Evolutionary conservation across 2,888 invertebrate species (phyloP).

Genomic region (Pristionchus mayeri): DNA sequence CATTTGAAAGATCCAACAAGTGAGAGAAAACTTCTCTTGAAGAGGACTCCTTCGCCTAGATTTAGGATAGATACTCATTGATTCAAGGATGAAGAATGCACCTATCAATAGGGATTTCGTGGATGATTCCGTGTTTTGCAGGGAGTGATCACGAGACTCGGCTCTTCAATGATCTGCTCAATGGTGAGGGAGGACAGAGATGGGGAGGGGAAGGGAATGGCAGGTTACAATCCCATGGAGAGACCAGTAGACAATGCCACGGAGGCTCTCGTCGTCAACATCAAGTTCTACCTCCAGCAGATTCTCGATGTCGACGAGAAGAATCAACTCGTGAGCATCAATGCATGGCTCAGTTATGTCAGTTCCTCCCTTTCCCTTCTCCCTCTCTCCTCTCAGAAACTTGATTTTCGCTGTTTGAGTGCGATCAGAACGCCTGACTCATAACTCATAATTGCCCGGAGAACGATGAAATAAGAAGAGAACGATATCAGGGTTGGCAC

Average conservation of each 20-base stretch:
- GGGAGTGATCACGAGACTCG: constrained; percentile 28
- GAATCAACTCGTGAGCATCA: constrained; percentile 70
- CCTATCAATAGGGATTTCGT: too few relatives aligned
- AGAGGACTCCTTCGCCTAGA: too few relatives aligned
- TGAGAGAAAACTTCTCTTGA: too few relatives aligned
- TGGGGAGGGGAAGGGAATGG: neutral
- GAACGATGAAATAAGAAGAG: too few relatives aligned
- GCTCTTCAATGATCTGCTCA: constrained; percentile 40
- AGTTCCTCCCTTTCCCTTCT: constrained; percentile 46
- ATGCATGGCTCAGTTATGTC: constrained; percentile 72
- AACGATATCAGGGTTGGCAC: constrained; percentile 59
- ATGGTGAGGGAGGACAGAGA: neutral
- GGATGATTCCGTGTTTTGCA: neutral
- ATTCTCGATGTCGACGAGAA: constrained; percentile 78
- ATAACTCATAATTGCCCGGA: neutral
- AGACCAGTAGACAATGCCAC: constrained; percentile 78
- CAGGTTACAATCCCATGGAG: constrained; percentile 77
- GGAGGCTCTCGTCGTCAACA: constrained; percentile 76
- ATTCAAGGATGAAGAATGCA: too few relatives aligned
- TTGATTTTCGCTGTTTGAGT: neutral
- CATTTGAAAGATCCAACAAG: too few relatives aligned
- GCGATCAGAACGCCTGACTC: neutral
- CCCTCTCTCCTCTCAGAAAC: neutral
- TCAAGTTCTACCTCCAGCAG: constrained; percentile 77
- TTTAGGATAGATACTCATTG: too few relatives aligned